These are phyloP conservation scores for Cynoglossus semilaevis DNA, from an alignment of 2,113 vertebrate species.

Conservation along the genomic window DNA sequence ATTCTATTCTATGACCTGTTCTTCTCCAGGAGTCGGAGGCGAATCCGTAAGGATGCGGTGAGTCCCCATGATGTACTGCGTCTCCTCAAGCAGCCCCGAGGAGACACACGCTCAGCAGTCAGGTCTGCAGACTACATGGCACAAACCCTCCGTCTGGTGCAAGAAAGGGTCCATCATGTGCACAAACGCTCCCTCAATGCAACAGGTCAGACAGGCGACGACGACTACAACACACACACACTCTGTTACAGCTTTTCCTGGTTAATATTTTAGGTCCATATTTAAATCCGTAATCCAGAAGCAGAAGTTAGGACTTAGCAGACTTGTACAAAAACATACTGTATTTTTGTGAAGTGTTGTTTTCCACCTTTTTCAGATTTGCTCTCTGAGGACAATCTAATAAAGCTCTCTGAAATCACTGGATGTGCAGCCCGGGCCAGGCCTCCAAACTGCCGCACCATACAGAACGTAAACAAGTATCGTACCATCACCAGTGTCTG, in stretches of 20 bases:
- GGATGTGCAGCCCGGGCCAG: slow-evolving; percentile 74
- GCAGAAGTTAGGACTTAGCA: background rate
- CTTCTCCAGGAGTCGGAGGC: slow-evolving; percentile 71
- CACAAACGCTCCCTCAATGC: slow-evolving; percentile 74
- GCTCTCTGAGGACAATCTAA: slow-evolving; percentile 70
- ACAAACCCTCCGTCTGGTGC: slow-evolving; percentile 71
- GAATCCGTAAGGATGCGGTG: slow-evolving; percentile 46
- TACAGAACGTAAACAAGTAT: slow-evolving; percentile 27
- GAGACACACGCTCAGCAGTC: slow-evolving; percentile 48
- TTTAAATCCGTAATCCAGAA: slow-evolving; percentile 2
- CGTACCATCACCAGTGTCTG: slow-evolving; percentile 76
- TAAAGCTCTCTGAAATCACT: slow-evolving; percentile 65
- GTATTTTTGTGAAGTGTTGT: no score
- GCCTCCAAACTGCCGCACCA: slow-evolving; percentile 47
- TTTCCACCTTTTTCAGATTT: slow-evolving; percentile 66
- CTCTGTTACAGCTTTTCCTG: background rate
- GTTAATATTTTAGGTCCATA: background rate
- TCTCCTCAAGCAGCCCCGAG: slow-evolving; percentile 78
- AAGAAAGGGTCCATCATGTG: slow-evolving; percentile 36
- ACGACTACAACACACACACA: background rate
- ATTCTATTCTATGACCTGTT: no score
- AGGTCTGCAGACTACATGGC: slow-evolving; percentile 82
- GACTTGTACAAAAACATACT: no score
- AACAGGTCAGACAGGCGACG: slow-evolving; percentile 69
- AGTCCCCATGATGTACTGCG: slow-evolving; percentile 73